Conservation (phyloP, 2,113 vertebrate species). For the Antechinus flavipes region DNA sequence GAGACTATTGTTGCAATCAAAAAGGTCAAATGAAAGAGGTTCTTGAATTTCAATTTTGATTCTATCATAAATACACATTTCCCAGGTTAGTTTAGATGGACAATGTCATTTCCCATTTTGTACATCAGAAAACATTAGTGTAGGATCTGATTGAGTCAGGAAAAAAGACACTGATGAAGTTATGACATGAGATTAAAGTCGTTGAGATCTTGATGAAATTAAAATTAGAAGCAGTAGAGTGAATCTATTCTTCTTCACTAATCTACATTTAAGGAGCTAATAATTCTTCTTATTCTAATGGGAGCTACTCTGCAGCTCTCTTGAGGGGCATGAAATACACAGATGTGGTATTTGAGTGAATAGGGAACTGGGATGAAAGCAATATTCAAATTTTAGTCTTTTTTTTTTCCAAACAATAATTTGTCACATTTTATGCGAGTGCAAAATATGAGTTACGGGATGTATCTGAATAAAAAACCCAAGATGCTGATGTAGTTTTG, state of each 20-base stretch:
- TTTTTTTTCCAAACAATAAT: background rate
- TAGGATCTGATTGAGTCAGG: conserved; percentile 57
- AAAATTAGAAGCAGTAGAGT: background rate
- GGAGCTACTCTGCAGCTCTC: background rate
- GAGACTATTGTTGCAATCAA: conserved; percentile 48
- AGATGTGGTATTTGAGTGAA: background rate
- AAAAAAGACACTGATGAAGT: conserved; percentile 33
- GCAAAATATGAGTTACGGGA: conserved; percentile 19
- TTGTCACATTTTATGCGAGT: conserved; percentile 40
- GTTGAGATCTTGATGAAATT: background rate
- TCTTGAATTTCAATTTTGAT: conserved; percentile 73
- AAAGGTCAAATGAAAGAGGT: conserved; percentile 58
- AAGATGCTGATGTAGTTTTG: background rate
- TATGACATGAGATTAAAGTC: conserved; percentile 67
- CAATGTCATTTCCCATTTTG: conserved; percentile 65
- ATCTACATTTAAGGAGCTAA: background rate
- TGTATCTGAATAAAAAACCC: conserved; percentile 34
- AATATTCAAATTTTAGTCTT: conserved; percentile 3
- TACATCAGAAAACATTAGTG: conserved; percentile 42
- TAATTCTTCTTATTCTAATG: background rate
- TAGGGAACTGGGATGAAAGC: background rate
- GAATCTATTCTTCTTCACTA: background rate
- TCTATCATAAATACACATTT: conserved; percentile 61
- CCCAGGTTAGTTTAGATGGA: conserved; percentile 69
- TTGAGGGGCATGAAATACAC: background rate